A percentile compares a stretch with the other conserved stretches of the same genome.
phyloP scores from a whole-genome alignment of 2,888 invertebrate genomes.

The Xylophagus ater region DNA sequence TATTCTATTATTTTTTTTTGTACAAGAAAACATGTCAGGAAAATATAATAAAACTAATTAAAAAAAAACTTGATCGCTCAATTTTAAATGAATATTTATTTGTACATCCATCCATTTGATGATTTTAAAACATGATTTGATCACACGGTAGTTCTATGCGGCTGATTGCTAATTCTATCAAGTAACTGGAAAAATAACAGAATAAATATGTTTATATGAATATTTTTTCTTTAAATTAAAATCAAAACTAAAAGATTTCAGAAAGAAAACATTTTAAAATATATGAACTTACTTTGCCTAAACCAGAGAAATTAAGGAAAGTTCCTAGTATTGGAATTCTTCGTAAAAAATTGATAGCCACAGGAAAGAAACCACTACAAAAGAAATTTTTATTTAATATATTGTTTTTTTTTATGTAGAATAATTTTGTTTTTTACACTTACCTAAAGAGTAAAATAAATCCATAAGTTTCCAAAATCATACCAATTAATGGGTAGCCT shows the following conservation, averaged over 20 bases:
- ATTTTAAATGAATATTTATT: too few relatives aligned
- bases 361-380: conserved; percentile 90
- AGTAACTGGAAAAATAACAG: conserved; percentile 50
- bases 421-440: too few relatives aligned
- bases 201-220: conserved; percentile 1
- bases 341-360: conserved; percentile 88
- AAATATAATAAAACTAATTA: too few relatives aligned
- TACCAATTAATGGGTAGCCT: conserved; percentile 94
- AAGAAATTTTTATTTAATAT: too few relatives aligned
- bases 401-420: too few relatives aligned
- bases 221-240: neutral
- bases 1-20: too few relatives aligned
- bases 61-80: too few relatives aligned
- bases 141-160: conserved; percentile 74
- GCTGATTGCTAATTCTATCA: conserved; percentile 70
- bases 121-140: too few relatives aligned
- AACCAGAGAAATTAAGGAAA: conserved; percentile 77
- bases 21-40: too few relatives aligned
- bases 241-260: neutral
- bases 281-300: conserved; percentile 58
- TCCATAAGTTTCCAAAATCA: conserved; percentile 94
- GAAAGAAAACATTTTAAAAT: neutral
- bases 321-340: conserved; percentile 86
- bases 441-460: conserved; percentile 78
- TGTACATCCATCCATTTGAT: too few relatives aligned